Percentiles rank a stretch among this genome's conserved stretches.
Evolutionary conservation across 2,797 vertebrate species (phyloP).

Genomic region (Neolamprologus multifasciatus): DNA sequence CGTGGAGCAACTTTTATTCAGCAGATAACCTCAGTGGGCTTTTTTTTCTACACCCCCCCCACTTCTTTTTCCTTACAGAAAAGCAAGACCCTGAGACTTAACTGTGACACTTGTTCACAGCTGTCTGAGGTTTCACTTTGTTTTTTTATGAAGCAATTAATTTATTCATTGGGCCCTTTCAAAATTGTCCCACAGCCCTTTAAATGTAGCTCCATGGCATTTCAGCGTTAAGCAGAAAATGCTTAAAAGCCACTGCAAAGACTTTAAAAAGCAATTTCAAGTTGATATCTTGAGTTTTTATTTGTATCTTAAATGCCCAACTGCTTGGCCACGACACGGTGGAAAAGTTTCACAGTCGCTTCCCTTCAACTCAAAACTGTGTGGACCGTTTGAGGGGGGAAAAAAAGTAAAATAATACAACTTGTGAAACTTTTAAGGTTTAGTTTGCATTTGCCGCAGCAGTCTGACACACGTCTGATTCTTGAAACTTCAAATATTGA

Average conservation of each 20-base stretch:
- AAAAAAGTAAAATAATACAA: not conserved
- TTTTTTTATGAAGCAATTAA: not conserved
- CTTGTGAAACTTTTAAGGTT: not conserved
- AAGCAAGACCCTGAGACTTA: not conserved
- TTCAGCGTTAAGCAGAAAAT: not conserved
- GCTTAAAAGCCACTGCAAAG: not conserved
- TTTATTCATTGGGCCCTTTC: not conserved
- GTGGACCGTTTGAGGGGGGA: accelerated
- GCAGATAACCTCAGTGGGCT: slow-evolving; percentile 48
- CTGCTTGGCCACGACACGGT: not conserved
- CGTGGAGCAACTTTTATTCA: slow-evolving; percentile 51
- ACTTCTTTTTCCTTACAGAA: not conserved
- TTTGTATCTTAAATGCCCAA: not conserved
- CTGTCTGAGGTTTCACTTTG: not conserved
- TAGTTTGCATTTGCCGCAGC: not conserved
- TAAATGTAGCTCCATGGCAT: not conserved
- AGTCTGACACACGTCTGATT: not conserved
- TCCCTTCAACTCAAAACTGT: not conserved
- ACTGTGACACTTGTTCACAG: not conserved
- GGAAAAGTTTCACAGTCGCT: not conserved
- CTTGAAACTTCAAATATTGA: not conserved
- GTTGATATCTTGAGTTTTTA: not conserved
- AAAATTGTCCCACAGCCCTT: not conserved
- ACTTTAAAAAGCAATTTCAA: not conserved
- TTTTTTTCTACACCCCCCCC: not conserved